Conservation (phyloP, 2,797 vertebrate genomes). For the Eulemur rubriventer region DNA sequence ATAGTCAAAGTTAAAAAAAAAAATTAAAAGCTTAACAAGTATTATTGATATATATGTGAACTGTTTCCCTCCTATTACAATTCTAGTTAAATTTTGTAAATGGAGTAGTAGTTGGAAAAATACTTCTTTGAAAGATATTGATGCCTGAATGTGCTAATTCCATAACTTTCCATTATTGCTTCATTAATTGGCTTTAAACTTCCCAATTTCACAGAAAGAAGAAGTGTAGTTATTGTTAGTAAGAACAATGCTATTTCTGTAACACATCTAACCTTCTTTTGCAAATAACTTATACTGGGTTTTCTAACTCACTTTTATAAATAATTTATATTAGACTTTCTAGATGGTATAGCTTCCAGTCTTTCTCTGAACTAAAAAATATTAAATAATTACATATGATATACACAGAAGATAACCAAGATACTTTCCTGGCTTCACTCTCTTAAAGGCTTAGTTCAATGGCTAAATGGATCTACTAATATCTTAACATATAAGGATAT, state of each 20-base stretch:
- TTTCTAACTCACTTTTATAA: neutral
- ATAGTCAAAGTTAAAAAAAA: neutral
- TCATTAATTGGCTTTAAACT: neutral
- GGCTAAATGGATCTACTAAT: neutral
- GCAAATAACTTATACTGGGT: neutral
- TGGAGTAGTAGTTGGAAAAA: neutral
- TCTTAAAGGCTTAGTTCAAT: neutral
- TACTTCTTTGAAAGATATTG: neutral
- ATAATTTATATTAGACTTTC: neutral
- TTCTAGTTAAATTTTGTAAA: neutral
- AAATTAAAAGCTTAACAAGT: neutral
- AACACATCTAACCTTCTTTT: neutral
- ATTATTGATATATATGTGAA: neutral
- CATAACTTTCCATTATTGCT: neutral
- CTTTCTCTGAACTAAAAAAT: neutral
- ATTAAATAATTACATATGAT: neutral
- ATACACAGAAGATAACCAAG: neutral
- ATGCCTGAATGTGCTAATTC: neutral
- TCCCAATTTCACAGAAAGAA: neutral
- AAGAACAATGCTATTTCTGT: neutral
- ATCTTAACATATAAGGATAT: neutral
- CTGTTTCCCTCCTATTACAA: neutral
- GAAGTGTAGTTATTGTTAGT: neutral
- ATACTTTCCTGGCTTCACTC: neutral
- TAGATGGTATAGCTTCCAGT: neutral